Evolutionary conservation across 2,113 vertebrate genomes (phyloP).

Genomic region (Gambusia holbrooki): DNA sequence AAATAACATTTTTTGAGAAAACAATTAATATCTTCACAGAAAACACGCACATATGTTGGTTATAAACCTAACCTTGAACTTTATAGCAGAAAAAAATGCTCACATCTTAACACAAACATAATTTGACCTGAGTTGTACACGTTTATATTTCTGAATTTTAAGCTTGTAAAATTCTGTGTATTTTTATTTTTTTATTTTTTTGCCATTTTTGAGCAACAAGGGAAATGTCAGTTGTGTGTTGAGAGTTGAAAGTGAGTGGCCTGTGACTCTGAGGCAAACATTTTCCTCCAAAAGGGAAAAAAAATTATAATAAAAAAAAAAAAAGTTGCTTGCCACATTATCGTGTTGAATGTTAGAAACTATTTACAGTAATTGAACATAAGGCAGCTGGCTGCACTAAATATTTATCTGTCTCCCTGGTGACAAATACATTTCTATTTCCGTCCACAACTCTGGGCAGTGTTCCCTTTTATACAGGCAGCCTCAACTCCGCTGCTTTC

Average conservation of each 20-base stretch:
- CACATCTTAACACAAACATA: no score
- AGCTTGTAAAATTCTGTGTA: background rate
- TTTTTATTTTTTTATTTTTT: no score
- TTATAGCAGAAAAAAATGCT: no score
- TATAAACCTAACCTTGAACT: no score
- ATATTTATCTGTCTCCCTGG: constrained; percentile 70
- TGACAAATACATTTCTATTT: constrained; percentile 67
- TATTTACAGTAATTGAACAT: constrained; percentile 38
- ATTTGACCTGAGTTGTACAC: no score
- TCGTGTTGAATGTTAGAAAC: constrained; percentile 8
- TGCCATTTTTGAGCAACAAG: background rate
- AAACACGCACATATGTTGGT: no score
- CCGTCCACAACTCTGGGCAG: constrained; percentile 8
- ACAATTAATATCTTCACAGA: no score
- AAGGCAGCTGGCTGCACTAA: constrained; percentile 41
- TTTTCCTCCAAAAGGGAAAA: background rate
- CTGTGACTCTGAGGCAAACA: background rate
- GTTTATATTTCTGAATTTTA: no score
- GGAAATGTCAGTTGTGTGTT: background rate
- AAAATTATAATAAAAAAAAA: no score
- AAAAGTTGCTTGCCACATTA: constrained; percentile 16
- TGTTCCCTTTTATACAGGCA: constrained; percentile 13
- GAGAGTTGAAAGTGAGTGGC: background rate
- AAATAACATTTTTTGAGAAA: no score
- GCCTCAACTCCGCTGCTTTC: constrained; percentile 22